phyloP scores from a whole-genome alignment of 2,113 vertebrate species.

The mouse (Mus musculus) region GRCm39 chr6:34146501-34147000 shows the following conservation, averaged over 20 bases:
- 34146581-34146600: background rate
- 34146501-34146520: background rate
- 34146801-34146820: background rate
- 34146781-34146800: background rate
- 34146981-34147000: conserved; percentile 18
- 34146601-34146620: background rate
- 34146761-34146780: background rate
- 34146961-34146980: background rate
- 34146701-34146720: background rate
- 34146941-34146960: conserved; percentile 12
- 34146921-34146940: background rate
- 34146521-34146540: background rate
- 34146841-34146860: background rate
- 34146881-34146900: background rate
- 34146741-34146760: background rate
- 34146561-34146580: background rate
- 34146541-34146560: background rate
- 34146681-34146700: background rate
- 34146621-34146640: background rate
- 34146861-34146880: background rate
- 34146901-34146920: background rate
- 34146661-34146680: background rate
- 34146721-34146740: background rate
- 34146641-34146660: conserved; percentile 12
- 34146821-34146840: background rate